Base-by-base conservation (phyloP, 2,888 invertebrate genomes). In the Bibio marci region DNA sequence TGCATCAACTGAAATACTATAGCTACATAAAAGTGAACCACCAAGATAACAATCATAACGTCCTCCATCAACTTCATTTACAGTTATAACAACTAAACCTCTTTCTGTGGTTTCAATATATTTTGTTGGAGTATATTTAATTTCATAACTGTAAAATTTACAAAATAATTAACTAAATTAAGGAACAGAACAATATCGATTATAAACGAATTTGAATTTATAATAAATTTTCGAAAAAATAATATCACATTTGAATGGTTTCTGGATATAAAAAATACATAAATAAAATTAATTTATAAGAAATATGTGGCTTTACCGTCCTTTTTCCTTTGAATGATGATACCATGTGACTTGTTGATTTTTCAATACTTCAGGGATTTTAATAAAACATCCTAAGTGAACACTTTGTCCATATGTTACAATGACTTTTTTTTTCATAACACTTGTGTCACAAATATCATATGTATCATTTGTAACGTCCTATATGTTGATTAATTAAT, bases 391-490 rank as follows among this genome's bases (percentile, higher is more conserved):
- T 40, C 88, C 86, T 38, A 91, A 69, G 58, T 91, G 90, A 44
- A 91, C 69, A 50, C 87, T 88, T 63, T 91, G 90, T 12, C 91
- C 91, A 80, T 88, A 91, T 1, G 88, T 88, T 12, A 87, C 90
- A 1, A 86, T 74, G 53, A 91, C 76, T 50, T 78, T 80, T 65
- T 88, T 86, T 52, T 87, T 81, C 34, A 85, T 73, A 36, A 88
- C 81, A 46, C 86, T 87, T 32, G 82, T 82, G 56, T 90, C 88
- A 57, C 90, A 90, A 40, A 90, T 82, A 48, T 86, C 85, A 1
- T 83, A 80, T 19, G 87, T 87, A 52, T 80, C 83, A 55, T 90
- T 90, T 32, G 85, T 83, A 41, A 91, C 90, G 54, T 91, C 90
- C 73, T 91, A 86, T 26, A 83, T 70, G 44, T 83, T 62, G 35